phyloP scores from a whole-genome alignment of 2,113 vertebrate genomes.

The Cricetomys ansorgei region DNA sequence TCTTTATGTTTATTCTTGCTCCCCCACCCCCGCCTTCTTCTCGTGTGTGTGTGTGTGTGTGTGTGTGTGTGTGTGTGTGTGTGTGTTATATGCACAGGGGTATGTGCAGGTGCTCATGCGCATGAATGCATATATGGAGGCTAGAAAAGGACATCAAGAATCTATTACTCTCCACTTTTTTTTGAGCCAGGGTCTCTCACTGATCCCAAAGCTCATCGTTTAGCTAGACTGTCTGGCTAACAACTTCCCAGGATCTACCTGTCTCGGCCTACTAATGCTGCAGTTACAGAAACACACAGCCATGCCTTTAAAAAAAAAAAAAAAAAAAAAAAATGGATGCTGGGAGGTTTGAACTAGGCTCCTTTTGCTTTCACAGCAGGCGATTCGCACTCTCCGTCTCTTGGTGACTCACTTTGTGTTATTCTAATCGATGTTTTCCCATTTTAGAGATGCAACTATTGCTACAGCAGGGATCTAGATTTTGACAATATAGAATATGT shows the following conservation, averaged over 20 bases:
- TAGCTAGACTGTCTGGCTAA: not conserved
- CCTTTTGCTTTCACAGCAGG: not conserved
- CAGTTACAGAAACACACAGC: not conserved
- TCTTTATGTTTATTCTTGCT: not conserved
- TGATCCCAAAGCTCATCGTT: not conserved
- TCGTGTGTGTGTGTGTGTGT: too few species aligned
- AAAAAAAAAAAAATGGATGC: not conserved
- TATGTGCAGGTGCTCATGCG: too few species aligned
- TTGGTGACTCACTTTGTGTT: not conserved
- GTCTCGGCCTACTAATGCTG: not conserved
- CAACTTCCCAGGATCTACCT: not conserved
- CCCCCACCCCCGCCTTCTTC: not conserved
- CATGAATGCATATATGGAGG: not conserved
- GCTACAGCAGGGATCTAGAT: not conserved
- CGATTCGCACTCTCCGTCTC: not conserved
- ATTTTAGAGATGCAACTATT: not conserved
- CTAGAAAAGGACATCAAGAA: not conserved
- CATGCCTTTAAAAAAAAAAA: not conserved
- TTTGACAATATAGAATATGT: not conserved
- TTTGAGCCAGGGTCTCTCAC: not conserved
- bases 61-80: not conserved
- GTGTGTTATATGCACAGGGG: not conserved
- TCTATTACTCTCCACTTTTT: not conserved
- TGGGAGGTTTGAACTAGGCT: not conserved
- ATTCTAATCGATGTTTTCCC: not conserved